Conservation (phyloP, 2,113 vertebrate genomes). For the Forbesichthys papilliferus region DNA sequence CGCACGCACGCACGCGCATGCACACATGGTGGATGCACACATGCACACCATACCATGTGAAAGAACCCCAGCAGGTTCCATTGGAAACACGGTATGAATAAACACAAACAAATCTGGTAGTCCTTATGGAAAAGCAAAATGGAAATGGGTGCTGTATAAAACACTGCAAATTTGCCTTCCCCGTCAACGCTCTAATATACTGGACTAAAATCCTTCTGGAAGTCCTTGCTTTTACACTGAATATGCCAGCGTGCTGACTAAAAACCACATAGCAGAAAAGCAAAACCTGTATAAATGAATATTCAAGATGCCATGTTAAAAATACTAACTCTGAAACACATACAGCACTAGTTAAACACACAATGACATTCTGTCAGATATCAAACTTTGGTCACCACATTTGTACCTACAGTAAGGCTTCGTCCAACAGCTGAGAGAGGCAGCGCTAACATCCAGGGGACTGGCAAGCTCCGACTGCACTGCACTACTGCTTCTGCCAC, state of each 20-base stretch:
- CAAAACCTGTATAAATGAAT: neutral
- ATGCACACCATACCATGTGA: slow-evolving; percentile 18
- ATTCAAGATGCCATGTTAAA: neutral
- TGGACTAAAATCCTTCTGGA: too few species aligned
- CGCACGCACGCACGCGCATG: slow-evolving; percentile 12
- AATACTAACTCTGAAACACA: neutral
- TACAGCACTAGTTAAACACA: neutral
- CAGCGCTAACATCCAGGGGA: slow-evolving; percentile 72
- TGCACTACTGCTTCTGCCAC: slow-evolving; percentile 58
- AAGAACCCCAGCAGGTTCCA: neutral
- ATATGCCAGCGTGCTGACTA: neutral
- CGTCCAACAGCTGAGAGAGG: slow-evolving; percentile 71
- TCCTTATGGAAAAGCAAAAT: slow-evolving; percentile 59
- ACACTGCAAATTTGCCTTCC: slow-evolving; percentile 23
- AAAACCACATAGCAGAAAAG: neutral
- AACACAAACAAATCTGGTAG: slow-evolving; percentile 32
- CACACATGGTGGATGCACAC: slow-evolving; percentile 14
- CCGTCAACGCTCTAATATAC: neutral
- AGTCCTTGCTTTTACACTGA: neutral
- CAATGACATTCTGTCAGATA: neutral
- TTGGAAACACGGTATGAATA: slow-evolving; percentile 8
- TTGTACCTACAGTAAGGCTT: slow-evolving; percentile 74
- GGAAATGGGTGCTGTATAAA: slow-evolving; percentile 61
- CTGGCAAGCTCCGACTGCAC: slow-evolving; percentile 55
- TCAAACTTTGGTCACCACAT: neutral